Evolutionary conservation across 2,113 vertebrate species (phyloP).

Genomic region (Oreochromis tanganicae): DNA sequence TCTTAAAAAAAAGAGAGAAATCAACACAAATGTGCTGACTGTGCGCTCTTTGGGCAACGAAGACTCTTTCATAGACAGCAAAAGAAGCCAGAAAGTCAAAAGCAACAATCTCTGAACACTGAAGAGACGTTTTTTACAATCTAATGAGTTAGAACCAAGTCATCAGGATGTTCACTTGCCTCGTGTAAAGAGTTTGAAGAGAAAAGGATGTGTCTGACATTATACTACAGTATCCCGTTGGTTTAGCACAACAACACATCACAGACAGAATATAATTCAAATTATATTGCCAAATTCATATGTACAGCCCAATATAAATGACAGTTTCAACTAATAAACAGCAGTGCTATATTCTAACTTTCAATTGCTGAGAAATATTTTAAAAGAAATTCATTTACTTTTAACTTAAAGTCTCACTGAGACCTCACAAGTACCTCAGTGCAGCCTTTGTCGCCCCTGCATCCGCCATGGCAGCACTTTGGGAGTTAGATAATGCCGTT

Average conservation of each 20-base stretch:
- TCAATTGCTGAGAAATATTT: background rate
- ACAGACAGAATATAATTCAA: background rate
- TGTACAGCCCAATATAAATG: background rate
- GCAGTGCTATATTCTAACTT: background rate
- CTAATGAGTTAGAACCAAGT: background rate
- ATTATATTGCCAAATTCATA: background rate
- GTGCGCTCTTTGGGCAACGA: background rate
- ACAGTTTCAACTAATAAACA: background rate
- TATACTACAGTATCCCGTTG: background rate
- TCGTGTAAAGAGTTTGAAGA: background rate
- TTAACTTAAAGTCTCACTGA: background rate
- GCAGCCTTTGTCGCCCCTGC: background rate
- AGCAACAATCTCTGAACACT: background rate
- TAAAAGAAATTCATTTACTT: background rate
- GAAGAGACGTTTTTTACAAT: background rate
- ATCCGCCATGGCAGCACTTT: background rate
- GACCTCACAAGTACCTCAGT: background rate
- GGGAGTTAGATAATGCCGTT: slow-evolving; percentile 40
- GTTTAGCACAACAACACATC: background rate
- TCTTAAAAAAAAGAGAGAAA: slow-evolving; percentile 3
- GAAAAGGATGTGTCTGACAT: background rate
- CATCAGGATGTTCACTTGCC: background rate
- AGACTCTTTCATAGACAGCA: slow-evolving; percentile 19
- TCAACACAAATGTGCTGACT: slow-evolving; percentile 48
- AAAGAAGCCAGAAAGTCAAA: slow-evolving; percentile 1